Conservation (phyloP, 2,797 vertebrate species). For the Enteromius mattozi region DNA sequence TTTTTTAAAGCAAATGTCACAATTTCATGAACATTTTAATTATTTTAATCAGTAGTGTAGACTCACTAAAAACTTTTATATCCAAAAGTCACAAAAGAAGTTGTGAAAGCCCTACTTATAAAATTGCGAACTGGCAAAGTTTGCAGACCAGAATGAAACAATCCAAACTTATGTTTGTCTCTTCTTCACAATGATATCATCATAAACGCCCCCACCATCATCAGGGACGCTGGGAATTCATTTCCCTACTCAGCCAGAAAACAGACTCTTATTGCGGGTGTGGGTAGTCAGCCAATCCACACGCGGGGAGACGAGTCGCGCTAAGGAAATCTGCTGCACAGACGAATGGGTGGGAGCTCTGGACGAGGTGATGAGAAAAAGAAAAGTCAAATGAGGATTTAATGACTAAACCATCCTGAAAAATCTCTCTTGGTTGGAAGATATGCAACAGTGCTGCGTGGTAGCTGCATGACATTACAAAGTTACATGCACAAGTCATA, state of each 20-base stretch:
- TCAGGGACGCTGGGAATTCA: neutral
- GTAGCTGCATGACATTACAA: neutral
- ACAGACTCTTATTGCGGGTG: neutral
- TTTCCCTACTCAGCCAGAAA: neutral
- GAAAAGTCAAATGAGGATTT: slow-evolving; percentile 33
- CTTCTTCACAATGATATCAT: slow-evolving; percentile 12
- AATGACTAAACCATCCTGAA: slow-evolving; percentile 42
- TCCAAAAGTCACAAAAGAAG: neutral
- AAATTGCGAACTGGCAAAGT: neutral
- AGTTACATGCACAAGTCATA: neutral
- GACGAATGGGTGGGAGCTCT: slow-evolving; percentile 23
- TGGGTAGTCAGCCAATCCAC: slow-evolving; percentile 16
- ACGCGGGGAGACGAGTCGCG: neutral
- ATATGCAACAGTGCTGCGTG: neutral
- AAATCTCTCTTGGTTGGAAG: slow-evolving; percentile 13
- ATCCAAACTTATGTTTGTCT: neutral
- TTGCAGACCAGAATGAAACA: neutral
- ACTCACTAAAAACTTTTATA: neutral
- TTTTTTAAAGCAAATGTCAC: neutral
- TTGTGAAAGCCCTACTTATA: neutral
- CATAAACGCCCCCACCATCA: neutral
- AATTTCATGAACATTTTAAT: neutral
- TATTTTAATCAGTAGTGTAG: neutral
- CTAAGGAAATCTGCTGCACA: neutral
- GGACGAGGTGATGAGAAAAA: slow-evolving; percentile 33